Conservation (phyloP, 2,113 vertebrate genomes). For the Anguilla rostrata region DNA sequence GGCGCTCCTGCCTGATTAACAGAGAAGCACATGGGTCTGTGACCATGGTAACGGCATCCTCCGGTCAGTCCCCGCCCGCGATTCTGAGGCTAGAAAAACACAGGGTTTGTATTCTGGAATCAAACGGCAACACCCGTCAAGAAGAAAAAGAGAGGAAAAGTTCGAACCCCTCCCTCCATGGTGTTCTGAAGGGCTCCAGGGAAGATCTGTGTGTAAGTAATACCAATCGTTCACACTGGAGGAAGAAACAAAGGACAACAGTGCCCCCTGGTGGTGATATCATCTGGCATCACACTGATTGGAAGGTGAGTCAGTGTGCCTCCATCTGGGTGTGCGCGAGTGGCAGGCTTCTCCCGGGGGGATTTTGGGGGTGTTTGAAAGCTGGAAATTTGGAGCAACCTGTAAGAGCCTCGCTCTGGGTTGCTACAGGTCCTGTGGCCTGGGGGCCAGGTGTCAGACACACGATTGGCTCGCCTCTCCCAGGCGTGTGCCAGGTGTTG, state of each 20-base stretch:
- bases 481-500: background rate
- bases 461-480: background rate
- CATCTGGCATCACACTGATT: background rate
- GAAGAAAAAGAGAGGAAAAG: background rate
- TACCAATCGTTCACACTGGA: background rate
- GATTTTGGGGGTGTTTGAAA: background rate
- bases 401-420: background rate
- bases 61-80: background rate
- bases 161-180: background rate
- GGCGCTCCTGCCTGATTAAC: background rate
- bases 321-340: background rate
- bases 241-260: conserved; percentile 15
- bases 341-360: background rate
- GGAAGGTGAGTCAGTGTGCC: background rate
- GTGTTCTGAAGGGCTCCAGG: background rate
- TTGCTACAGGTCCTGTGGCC: background rate
- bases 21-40: background rate
- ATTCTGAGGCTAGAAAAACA: background rate
- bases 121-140: background rate
- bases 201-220: background rate
- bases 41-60: conserved; percentile 2
- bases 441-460: background rate
- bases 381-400: background rate
- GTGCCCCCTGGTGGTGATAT: conserved; percentile 21
- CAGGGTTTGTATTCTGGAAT: background rate